Evolutionary conservation across 1,140 invertebrate genomes (phyloP).

Genomic region (Oncopodura yosiiana): DNA sequence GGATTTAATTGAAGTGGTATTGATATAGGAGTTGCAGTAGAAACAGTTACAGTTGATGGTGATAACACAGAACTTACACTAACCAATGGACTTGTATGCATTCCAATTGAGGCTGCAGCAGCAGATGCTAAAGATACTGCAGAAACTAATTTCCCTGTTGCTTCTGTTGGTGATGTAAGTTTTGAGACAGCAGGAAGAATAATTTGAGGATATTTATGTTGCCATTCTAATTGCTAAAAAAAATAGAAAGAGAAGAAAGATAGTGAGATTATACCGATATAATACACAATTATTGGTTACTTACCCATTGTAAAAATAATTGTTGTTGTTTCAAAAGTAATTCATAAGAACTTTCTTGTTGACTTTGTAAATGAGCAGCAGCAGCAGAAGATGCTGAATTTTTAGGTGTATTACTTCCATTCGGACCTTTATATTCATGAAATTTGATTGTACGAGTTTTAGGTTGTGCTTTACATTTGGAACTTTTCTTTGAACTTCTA

Average conservation of each 20-base stretch:
- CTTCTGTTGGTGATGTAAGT: conserved; percentile 18
- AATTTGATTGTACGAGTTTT: conserved; percentile 92
- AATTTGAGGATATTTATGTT: conserved; percentile 68
- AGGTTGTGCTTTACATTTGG: conserved; percentile 64
- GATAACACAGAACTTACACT: background rate
- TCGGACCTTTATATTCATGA: conserved; percentile 95
- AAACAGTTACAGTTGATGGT: background rate
- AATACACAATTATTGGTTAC: conserved; percentile 4
- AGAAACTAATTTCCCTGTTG: conserved; percentile 8
- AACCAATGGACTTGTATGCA: background rate
- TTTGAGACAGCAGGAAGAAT: conserved; percentile 53
- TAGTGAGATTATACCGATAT: background rate
- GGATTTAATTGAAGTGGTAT: conserved; percentile 19
- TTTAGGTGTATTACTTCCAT: conserved; percentile 56
- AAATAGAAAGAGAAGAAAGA: too few species aligned
- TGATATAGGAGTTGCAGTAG: conserved; percentile 7
- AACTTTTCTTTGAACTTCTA: conserved; percentile 28
- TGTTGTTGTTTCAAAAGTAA: conserved; percentile 87
- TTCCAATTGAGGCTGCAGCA: conserved; percentile 6
- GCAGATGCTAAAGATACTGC: conserved; percentile 1
- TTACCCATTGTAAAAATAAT: conserved; percentile 70
- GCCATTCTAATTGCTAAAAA: too few species aligned
- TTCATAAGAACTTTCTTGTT: conserved; percentile 77
- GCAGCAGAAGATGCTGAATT: background rate
- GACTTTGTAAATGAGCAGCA: conserved; percentile 16